Conservation (phyloP, 1,140 invertebrate species). For the Mylabris phalerata region DNA sequence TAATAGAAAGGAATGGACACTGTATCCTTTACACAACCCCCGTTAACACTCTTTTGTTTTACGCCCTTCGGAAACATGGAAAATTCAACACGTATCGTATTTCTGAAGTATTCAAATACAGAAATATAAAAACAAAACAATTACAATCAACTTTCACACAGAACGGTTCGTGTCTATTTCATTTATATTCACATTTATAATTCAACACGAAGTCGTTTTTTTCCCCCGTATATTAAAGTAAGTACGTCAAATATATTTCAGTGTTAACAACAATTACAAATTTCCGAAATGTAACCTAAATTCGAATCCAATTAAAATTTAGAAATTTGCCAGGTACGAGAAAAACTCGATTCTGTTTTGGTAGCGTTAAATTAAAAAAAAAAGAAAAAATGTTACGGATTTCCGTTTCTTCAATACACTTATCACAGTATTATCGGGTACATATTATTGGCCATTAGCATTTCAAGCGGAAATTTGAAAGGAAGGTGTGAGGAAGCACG, state of each 20-base stretch:
- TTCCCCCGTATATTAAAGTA: background rate
- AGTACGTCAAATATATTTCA: no score
- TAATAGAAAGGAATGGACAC: no score
- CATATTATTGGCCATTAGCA: conserved; percentile 30
- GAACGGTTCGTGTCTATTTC: conserved; percentile 10
- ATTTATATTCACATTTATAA: conserved; percentile 5
- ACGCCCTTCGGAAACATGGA: background rate
- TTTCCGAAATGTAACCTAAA: no score
- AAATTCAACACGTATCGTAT: conserved; percentile 12
- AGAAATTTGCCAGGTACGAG: no score
- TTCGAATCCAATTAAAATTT: no score
- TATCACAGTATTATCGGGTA: conserved; percentile 21
- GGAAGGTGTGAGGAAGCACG: conserved; percentile 22
- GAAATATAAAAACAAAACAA: background rate
- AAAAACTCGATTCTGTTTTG: no score
- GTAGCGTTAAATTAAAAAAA: no score
- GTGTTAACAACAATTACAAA: no score
- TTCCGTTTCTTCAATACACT: conserved; percentile 7
- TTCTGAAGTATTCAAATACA: conserved; percentile 8
- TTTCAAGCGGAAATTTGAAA: conserved; percentile 30
- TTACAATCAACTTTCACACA: conserved; percentile 9
- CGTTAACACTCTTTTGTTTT: no score
- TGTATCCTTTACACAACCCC: no score
- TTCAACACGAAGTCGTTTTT: conserved; percentile 7
- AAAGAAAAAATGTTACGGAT: conserved; percentile 3